A percentile compares a stretch with the other conserved stretches of the same genome.
phyloP scores from a whole-genome alignment of 2,113 vertebrate species.

The Heliornis fulica region DNA sequence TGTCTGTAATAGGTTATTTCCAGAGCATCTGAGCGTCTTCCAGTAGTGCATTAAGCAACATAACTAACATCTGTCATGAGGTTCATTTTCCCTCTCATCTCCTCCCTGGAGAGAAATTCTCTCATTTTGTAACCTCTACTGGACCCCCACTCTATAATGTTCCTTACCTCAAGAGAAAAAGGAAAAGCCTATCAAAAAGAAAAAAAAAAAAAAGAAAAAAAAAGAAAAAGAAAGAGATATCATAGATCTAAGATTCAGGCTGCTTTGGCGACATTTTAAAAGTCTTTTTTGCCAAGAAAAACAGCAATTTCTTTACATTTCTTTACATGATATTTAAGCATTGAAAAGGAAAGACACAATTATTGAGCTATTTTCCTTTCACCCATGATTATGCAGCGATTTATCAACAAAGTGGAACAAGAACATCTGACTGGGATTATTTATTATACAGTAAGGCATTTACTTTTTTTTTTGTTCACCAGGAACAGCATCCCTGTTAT shows the following conservation, averaged over 20 bases:
- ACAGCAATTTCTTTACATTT: neutral
- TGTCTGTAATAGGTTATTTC: slow-evolving; percentile 16
- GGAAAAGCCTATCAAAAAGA: neutral
- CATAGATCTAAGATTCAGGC: neutral
- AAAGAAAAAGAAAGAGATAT: neutral
- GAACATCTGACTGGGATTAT: slow-evolving; percentile 49
- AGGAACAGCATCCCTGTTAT: slow-evolving; percentile 36
- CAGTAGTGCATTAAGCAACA: slow-evolving; percentile 42
- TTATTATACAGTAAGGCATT: slow-evolving; percentile 41
- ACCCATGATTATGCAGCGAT: slow-evolving; percentile 21
- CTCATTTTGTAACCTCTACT: slow-evolving; percentile 41
- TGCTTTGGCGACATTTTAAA: slow-evolving; percentile 8
- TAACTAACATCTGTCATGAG: slow-evolving; percentile 38
- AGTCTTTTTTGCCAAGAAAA: slow-evolving; percentile 32
- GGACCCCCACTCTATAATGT: slow-evolving; percentile 18
- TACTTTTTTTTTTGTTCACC: slow-evolving; percentile 20
- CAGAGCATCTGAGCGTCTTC: slow-evolving; percentile 38
- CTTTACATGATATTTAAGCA: slow-evolving; percentile 6
- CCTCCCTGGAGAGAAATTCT: slow-evolving; percentile 36
- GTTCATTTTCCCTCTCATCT: slow-evolving; percentile 45
- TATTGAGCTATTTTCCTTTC: slow-evolving; percentile 25
- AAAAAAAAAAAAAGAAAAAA: neutral
- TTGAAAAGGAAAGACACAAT: slow-evolving; percentile 26
- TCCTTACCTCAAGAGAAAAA: slow-evolving; percentile 32
- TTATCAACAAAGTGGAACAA: slow-evolving; percentile 37